A percentile compares a stretch with the other conserved stretches of the same genome.
phyloP scores from a whole-genome alignment of 2,113 vertebrate species.

The Ovibos moschatus region DNA sequence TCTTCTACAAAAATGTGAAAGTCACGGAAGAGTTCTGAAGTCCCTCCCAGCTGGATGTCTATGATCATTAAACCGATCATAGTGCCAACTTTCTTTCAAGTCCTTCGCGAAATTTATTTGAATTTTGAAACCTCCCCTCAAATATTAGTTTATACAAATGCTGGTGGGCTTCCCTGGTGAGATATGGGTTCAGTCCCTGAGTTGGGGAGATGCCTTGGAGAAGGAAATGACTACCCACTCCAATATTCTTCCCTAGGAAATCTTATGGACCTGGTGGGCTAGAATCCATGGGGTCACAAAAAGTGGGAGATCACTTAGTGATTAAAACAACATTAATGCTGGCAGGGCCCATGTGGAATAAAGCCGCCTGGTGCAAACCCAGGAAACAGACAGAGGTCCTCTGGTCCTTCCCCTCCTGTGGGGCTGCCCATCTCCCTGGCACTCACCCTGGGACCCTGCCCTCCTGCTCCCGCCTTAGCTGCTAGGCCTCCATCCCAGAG shows the following conservation, averaged over 20 bases:
- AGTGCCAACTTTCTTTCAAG: background rate
- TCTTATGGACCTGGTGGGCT: background rate
- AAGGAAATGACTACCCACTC: background rate
- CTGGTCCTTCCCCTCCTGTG: fast-evolving
- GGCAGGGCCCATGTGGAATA: no score
- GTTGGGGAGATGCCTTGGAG: background rate
- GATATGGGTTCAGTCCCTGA: background rate
- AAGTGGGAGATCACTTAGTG: background rate
- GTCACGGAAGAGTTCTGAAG: no score
- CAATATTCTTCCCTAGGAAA: background rate
- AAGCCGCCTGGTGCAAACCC: background rate
- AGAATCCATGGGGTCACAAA: background rate
- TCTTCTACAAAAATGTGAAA: background rate
- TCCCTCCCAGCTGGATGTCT: background rate
- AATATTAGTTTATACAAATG: background rate
- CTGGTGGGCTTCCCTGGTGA: background rate
- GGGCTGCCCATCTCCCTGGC: fast-evolving
- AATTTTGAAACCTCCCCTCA: background rate
- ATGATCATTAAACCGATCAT: background rate
- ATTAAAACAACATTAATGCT: background rate
- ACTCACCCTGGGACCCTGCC: fast-evolving
- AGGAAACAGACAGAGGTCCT: no score
- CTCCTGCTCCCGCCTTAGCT: fast-evolving
- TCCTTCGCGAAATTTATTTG: background rate
- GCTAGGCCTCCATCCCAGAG: background rate